phyloP scores from a whole-genome alignment of 1,140 invertebrate genomes.

The Drosophila elegans region DNA sequence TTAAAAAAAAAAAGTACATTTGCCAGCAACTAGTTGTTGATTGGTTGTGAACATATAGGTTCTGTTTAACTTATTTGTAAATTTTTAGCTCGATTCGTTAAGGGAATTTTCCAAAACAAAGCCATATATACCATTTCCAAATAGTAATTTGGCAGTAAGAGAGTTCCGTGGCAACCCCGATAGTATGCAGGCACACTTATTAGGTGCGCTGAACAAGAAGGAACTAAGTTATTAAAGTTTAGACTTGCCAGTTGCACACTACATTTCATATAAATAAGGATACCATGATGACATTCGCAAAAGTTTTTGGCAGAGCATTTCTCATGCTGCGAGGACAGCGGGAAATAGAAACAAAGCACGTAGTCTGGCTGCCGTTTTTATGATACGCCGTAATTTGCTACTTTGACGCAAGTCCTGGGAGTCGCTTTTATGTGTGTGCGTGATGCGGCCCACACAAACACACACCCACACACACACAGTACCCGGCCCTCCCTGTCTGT shows the following conservation, averaged over 20 bases:
- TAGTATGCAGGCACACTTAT: neutral
- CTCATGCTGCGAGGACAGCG: conserved; percentile 26
- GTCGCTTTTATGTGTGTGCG: conserved; percentile 62
- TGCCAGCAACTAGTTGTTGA: too few species aligned
- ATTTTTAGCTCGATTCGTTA: too few species aligned
- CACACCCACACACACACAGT: conserved; percentile 1
- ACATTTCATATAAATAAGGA: conserved; percentile 4
- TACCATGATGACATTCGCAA: conserved; percentile 13
- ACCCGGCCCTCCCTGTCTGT: conserved; percentile 24
- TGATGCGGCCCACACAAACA: conserved; percentile 29
- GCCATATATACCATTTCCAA: neutral
- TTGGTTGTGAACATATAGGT: too few species aligned
- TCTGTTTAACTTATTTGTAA: too few species aligned
- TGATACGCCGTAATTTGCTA: conserved; percentile 73
- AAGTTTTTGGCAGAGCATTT: conserved; percentile 38
- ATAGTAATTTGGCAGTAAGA: too few species aligned
- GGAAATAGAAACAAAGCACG: conserved; percentile 56
- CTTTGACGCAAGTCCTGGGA: conserved; percentile 62
- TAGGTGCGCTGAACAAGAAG: neutral
- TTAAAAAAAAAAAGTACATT: too few species aligned
- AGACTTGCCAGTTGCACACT: conserved; percentile 2
- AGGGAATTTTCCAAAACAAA: neutral
- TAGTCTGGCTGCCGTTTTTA: conserved; percentile 59
- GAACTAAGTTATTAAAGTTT: conserved; percentile 22
- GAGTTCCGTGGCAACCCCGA: too few species aligned